A percentile compares a stretch with the other conserved stretches of the same genome.
phyloP scores from a whole-genome alignment of 2,888 invertebrate species.

The Tillus elongatus region DNA sequence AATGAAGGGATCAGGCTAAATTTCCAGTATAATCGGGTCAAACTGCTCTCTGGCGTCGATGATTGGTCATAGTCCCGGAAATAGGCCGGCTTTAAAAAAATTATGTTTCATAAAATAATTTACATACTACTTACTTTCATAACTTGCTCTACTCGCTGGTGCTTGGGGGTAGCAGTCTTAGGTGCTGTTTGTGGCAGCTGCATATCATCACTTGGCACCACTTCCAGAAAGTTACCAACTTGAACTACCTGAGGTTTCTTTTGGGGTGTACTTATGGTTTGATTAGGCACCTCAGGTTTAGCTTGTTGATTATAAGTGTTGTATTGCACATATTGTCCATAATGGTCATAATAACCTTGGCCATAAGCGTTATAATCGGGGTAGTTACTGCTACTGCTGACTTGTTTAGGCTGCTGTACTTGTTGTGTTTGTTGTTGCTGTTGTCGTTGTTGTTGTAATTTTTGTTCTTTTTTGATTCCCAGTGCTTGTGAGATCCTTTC shows the following conservation, averaged over 20 bases:
- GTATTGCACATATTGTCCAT: slow-evolving; percentile 2
- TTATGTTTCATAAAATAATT: no score
- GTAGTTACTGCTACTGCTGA: neutral
- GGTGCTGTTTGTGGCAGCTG: no score
- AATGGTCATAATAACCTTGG: slow-evolving; percentile 1
- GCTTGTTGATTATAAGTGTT: neutral
- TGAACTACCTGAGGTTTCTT: slow-evolving; percentile 31
- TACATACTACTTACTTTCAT: no score
- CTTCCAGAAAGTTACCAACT: slow-evolving; percentile 53
- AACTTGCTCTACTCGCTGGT: no score
- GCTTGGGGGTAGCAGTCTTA: no score
- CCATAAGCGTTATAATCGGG: neutral
- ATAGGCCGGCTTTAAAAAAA: no score
- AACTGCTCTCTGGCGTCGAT: no score
- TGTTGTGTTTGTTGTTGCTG: neutral
- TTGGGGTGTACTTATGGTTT: neutral
- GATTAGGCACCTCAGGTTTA: neutral
- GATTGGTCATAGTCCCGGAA: no score
- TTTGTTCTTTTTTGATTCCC: slow-evolving; percentile 44
- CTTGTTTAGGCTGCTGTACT: neutral
- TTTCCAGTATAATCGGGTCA: no score
- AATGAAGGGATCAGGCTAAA: no score
- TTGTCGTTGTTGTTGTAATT: slow-evolving; percentile 12
- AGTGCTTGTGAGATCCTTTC: slow-evolving; percentile 52
- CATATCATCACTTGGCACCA: slow-evolving; percentile 51